phyloP scores from a whole-genome alignment of 2,113 vertebrate genomes.

The Gopherus flavomarginatus region DNA sequence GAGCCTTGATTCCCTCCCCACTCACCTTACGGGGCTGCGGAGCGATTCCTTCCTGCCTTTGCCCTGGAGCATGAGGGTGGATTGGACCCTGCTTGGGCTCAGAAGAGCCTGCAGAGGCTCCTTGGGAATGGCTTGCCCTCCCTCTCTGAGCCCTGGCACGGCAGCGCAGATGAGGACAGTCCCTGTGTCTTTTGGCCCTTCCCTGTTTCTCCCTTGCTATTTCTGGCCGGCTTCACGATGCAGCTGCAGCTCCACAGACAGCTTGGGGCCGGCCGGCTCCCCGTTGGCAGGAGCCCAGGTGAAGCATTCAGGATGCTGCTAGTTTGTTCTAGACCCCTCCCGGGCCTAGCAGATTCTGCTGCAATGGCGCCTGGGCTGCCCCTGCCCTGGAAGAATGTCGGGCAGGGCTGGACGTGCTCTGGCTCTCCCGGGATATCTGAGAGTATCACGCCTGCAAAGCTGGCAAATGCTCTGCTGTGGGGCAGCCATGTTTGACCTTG shows the following conservation, averaged over 20 bases:
- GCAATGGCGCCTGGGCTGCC: neutral
- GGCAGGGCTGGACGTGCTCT: neutral
- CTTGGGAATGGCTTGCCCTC: neutral
- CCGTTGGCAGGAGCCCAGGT: slow-evolving; percentile 71
- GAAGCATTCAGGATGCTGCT: slow-evolving; percentile 7
- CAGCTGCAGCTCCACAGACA: slow-evolving; percentile 13
- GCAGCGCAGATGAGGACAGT: neutral
- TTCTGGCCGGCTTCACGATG: slow-evolving; percentile 25
- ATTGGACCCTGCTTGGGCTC: neutral
- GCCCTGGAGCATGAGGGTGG: neutral
- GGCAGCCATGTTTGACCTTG: neutral
- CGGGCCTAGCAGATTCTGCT: too few species aligned
- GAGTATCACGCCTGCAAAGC: neutral
- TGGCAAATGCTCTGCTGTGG: neutral
- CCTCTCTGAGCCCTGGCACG: too few species aligned
- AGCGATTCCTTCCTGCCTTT: neutral
- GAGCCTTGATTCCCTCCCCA: neutral
- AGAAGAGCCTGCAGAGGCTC: neutral
- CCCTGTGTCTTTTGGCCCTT: neutral
- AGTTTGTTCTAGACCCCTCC: neutral
- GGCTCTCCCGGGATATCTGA: neutral
- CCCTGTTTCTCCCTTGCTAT: neutral
- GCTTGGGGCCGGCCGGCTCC: slow-evolving; percentile 41
- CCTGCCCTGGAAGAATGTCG: neutral
- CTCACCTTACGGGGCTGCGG: rapidly evolving